A percentile compares a stretch with the other conserved stretches of the same genome.
These are phyloP conservation scores for Entelurus aequoreus DNA, from an alignment of 2,113 vertebrate genomes.

Conservation along the genomic window DNA sequence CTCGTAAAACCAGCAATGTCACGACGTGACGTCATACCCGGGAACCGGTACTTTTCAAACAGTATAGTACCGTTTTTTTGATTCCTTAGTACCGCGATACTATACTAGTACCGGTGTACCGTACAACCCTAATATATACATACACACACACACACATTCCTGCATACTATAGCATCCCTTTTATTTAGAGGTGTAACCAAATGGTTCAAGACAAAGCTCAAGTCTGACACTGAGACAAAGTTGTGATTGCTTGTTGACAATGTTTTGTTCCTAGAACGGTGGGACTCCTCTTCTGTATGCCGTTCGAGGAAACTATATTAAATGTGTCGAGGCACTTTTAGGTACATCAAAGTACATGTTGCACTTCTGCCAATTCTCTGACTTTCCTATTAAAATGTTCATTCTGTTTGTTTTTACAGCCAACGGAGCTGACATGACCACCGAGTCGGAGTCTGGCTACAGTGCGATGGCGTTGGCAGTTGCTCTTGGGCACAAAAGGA, in stretches of 20 bases:
- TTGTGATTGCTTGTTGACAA: background rate
- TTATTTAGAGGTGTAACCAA: too few species aligned
- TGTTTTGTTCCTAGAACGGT: conserved; percentile 77
- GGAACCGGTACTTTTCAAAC: too few species aligned
- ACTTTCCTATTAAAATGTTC: background rate
- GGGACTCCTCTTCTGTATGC: conserved; percentile 94
- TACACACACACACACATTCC: too few species aligned
- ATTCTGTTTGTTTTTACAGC: conserved; percentile 36
- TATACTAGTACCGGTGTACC: too few species aligned
- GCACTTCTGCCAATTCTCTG: background rate
- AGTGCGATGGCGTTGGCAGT: conserved; percentile 92
- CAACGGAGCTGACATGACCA: conserved; percentile 86
- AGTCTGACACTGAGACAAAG: background rate
- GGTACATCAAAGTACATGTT: conserved; percentile 63
- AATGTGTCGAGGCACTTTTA: conserved; percentile 85
- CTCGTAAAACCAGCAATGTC: too few species aligned
- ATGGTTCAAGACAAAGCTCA: too few species aligned
- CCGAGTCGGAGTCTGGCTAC: conserved; percentile 91
- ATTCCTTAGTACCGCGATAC: too few species aligned
- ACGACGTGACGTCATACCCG: too few species aligned
- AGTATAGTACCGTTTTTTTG: too few species aligned
- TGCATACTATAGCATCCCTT: too few species aligned
- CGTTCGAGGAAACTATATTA: conserved; percentile 88
- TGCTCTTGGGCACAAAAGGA: conserved; percentile 88
- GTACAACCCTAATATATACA: too few species aligned